Evolutionary conservation across 2,888 invertebrate species (phyloP), one percentile per base, ranked within the genome.

Genomic region (Drosophila borborema): DNA sequence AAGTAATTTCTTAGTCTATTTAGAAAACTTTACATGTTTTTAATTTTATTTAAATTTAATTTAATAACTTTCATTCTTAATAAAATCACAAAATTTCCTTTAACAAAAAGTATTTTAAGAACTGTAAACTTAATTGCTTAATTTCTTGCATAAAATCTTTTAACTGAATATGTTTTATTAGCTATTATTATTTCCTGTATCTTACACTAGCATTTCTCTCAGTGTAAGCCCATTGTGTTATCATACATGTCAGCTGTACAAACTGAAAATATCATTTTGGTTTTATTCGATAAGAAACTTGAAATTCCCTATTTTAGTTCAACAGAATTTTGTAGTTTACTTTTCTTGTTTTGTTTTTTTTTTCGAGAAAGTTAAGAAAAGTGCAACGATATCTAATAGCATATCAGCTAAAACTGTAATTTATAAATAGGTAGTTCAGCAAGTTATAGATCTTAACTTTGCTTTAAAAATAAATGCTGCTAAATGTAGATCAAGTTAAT

Each of bases 171-270:
- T 40, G 7, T n/a, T 18, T 3, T 20, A 45, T 20, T 1, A 46
- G 2, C 14, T 16, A 48, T 28, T 8, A 36, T 36, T 14, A 7
- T 18, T 14, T 6, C 6, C 7, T 49, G 5, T n/a, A 28, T 31
- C 8, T 2, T 10, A 10, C 0, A 14, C 16, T 1, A 9, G 0
- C 1, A 9, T 58, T 69, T 64, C 36, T 41, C 34, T 10, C 72
- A 72, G 67, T 74, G 64, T 23, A 62, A n/a, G 20, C 34, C 36
- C 23, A 38, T 16, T 28, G 20, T 20, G 58, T 59, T 82, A 82
- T 82, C 82, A 61, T 64, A 18, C 36, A 55, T 76, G 80, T 89
- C 89, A 83, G 82, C 89, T 83, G 82, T 70, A 76, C 88, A 82
- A 88, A 77, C 83, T 76, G 28, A 51, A 80, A 86, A 80, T 82